Base-by-base conservation (phyloP, 1,140 invertebrate genomes). In the Drosophila parabipectinata region DNA sequence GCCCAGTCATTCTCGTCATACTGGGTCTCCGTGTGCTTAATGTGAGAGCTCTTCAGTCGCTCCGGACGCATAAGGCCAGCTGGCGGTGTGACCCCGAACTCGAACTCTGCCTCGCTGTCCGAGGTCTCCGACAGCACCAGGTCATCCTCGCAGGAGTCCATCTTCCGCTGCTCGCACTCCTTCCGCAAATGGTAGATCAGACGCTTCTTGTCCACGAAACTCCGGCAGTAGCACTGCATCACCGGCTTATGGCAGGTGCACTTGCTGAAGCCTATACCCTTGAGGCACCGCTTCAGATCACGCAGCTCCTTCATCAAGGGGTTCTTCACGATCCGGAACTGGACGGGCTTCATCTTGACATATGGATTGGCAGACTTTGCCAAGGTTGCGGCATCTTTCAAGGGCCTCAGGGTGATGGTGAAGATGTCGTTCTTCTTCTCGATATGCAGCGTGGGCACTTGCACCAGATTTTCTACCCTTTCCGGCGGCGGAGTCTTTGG, bases 81-180 rank as follows among this genome's bases (percentile, higher is more conserved):
- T 7, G 91, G 91, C 8, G 91, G 91, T 5, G 91, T 92, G 1
- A 92, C 91, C 3, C 79, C 84, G 14, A 92, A 90, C 41, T 92
- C 88, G 28, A 80, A 90, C 54, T 92, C 90, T 2, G 56, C 68
- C 57, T 92, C 91, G 37, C 81, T 88, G 37, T 91, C 90, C 7
- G 77, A 79, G 6, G 87, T 84, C 5, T 92, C 91, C 0, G 88
- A 88, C 0, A 92, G 66, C 0, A 89, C 69, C 4, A 92, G 52
- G 0, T 60, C 60, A 5, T 77, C 32, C 24, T 77, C 72, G 24
- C 79, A 82, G 32, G 41, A 24, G 0, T 45, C 12, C 14, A 92
- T 52, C 3, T 74, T 4, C 0, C 85, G 75, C 1, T 58, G 30
- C 4, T 66, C 7, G 53, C 87, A 91, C 55, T 90, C 72, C 8